These are phyloP conservation scores for Scarus forsteni DNA, from an alignment of 2,797 vertebrate genomes.

Conservation along the genomic window DNA sequence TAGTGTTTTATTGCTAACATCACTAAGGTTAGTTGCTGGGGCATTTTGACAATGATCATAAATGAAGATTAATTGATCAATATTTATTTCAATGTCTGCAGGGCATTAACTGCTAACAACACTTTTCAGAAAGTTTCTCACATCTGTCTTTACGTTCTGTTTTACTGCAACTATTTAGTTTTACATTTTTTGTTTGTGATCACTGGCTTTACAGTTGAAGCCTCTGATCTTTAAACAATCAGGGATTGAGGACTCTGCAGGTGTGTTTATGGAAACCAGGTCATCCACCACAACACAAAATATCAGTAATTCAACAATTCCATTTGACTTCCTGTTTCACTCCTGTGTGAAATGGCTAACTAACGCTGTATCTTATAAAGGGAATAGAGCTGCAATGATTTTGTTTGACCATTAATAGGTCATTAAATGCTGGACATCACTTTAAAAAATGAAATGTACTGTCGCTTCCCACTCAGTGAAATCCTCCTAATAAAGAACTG, in stretches of 20 bases:
- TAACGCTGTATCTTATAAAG: constrained; percentile 15
- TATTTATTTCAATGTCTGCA: background rate
- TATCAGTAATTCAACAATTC: background rate
- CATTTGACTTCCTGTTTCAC: background rate
- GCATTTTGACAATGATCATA: background rate
- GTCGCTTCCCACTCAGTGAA: constrained; percentile 14
- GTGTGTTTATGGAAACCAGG: constrained; percentile 24
- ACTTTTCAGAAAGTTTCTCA: background rate
- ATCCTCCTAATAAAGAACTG: constrained; percentile 34
- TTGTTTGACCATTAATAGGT: constrained; percentile 7
- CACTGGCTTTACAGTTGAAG: background rate
- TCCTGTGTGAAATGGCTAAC: background rate
- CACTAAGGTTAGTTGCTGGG: background rate
- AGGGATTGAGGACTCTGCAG: constrained; percentile 3
- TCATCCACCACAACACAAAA: background rate
- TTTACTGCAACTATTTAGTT: background rate
- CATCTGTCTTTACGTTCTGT: constrained; percentile 10
- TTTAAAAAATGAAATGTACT: constrained; percentile 7
- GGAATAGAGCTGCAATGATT: background rate
- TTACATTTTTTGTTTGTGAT: background rate
- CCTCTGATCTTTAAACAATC: background rate
- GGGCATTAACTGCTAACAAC: background rate
- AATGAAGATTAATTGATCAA: background rate
- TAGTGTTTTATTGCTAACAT: background rate
- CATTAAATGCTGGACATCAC: constrained; percentile 37